A percentile compares a stretch with the other conserved stretches of the same genome.
phyloP scores from a whole-genome alignment of 35 echinoderm and acorn worm species.

The Apostichopus japonicus region DNA sequence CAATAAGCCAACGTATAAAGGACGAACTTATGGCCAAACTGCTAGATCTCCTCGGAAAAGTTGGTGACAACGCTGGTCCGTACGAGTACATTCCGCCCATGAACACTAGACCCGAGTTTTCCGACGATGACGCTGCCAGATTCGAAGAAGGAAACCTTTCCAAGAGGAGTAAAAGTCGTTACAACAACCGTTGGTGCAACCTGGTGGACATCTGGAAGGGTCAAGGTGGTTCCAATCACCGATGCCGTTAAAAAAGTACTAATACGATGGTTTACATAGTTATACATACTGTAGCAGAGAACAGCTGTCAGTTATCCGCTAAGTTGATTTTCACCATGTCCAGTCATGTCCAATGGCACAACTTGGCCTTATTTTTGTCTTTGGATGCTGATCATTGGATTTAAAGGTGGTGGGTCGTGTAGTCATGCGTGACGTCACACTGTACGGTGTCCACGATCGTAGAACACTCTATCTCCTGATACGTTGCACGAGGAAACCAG shows the following conservation, averaged over 20 bases:
- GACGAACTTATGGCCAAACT: slow-evolving; percentile 46
- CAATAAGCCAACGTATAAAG: slow-evolving; percentile 22
- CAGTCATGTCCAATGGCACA: slow-evolving; percentile 24
- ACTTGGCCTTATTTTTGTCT: slow-evolving; percentile 43
- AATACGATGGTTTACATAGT: not conserved
- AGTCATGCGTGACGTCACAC: no score
- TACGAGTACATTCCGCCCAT: slow-evolving; percentile 52
- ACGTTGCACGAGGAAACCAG: no score
- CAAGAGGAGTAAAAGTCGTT: slow-evolving; percentile 36
- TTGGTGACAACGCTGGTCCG: not conserved
- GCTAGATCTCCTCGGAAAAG: slow-evolving; percentile 21
- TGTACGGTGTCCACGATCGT: no score
- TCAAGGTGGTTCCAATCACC: not conserved
- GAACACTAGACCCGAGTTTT: slow-evolving; percentile 31
- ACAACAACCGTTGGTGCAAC: slow-evolving; percentile 22
- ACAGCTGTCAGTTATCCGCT: not conserved
- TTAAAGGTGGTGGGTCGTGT: not conserved
- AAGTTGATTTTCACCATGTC: not conserved
- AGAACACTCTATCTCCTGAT: no score
- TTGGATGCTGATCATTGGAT: slow-evolving; percentile 24
- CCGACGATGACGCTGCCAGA: not conserved
- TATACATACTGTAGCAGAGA: slow-evolving; percentile 8
- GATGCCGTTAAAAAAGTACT: slow-evolving; percentile 5
- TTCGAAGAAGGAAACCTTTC: slow-evolving; percentile 44
- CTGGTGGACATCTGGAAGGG: slow-evolving; percentile 50